phyloP scores from a whole-genome alignment of 2,113 vertebrate genomes.

The Promerops cafer region DNA sequence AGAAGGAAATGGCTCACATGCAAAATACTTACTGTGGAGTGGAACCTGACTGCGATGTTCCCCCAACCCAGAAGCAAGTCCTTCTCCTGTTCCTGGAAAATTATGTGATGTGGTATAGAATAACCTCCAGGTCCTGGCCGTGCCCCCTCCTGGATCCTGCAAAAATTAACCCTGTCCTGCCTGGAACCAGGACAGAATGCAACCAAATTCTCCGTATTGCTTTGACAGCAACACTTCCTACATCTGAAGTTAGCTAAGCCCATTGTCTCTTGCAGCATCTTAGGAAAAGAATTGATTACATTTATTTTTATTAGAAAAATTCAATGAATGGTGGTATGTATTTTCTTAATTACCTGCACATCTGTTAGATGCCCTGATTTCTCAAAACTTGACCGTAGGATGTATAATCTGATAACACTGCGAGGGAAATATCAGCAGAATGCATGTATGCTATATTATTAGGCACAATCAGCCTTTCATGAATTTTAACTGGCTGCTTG shows the following conservation, averaged over 20 bases:
- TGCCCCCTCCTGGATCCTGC: neutral
- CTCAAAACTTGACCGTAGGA: neutral
- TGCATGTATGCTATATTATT: neutral
- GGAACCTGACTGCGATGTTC: fast-evolving
- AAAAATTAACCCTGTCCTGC: neutral
- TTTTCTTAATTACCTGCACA: neutral
- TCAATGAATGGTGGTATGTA: neutral
- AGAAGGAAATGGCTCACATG: neutral
- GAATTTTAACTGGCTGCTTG: neutral
- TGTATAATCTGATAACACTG: neutral
- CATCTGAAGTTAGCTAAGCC: neutral
- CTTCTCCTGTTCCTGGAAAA: neutral
- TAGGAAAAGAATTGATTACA: neutral
- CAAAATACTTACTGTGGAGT: neutral
- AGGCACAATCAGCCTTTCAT: neutral
- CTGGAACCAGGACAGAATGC: neutral
- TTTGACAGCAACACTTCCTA: neutral
- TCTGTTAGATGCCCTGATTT: neutral
- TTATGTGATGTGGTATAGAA: neutral
- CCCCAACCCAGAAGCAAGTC: neutral
- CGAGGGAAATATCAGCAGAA: neutral
- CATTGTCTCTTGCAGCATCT: neutral
- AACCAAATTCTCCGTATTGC: neutral
- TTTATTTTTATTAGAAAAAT: neutral
- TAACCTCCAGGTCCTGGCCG: neutral